phyloP scores from a whole-genome alignment of 2,113 vertebrate species.

The Bubalus kerabau region DNA sequence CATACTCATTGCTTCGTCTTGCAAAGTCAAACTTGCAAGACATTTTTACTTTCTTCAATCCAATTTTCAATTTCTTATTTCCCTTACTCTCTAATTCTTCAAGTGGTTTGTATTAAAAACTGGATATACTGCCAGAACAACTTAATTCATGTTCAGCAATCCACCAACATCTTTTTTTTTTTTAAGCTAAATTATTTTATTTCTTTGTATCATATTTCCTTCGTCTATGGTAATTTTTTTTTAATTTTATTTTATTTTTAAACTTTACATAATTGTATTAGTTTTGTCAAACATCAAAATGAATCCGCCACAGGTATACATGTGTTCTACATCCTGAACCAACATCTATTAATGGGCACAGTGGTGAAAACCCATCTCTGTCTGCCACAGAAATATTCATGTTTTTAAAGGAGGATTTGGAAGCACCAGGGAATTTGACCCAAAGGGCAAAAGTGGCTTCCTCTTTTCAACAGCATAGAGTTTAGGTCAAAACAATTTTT shows the following conservation, averaged over 20 bases:
- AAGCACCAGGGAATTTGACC: conserved; percentile 43
- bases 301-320: too few species aligned
- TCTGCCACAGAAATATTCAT: neutral
- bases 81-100: neutral
- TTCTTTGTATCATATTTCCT: too few species aligned
- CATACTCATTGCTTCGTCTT: neutral
- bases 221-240: too few species aligned
- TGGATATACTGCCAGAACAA: neutral
- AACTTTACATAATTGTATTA: too few species aligned
- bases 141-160: neutral
- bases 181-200: too few species aligned
- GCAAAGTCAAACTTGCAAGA: neutral
- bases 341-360: neutral
- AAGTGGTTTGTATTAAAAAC: conserved; percentile 17
- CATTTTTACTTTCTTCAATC: neutral
- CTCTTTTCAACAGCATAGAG: neutral
- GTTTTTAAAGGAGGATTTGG: conserved; percentile 50
- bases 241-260: too few species aligned
- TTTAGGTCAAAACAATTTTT: conserved; percentile 59
- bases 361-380: conserved; percentile 48
- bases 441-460: conserved; percentile 51
- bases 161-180: neutral
- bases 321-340: neutral
- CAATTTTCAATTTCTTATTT: neutral
- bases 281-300: too few species aligned